Conservation (phyloP, 1,140 invertebrate genomes). For the Bactericera cockerelli region DNA sequence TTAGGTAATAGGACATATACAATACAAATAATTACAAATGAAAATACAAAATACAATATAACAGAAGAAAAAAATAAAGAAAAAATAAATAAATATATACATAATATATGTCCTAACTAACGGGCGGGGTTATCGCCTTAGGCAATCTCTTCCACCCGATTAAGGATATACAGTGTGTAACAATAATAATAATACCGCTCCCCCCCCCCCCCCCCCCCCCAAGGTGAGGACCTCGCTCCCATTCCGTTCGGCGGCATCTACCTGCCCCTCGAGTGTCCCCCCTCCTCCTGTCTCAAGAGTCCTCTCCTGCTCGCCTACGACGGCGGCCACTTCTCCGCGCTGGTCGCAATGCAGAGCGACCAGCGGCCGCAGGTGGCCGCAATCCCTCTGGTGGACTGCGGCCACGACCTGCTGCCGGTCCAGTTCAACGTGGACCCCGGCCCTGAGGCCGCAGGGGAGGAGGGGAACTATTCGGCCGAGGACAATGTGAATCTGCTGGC, state of each 20-base stretch:
- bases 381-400: conserved; percentile 55
- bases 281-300: conserved; percentile 51
- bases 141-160: too few species aligned
- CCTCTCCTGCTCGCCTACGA: conserved; percentile 73
- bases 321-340: conserved; percentile 76
- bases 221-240: conserved; percentile 71
- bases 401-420: conserved; percentile 52
- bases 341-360: conserved; percentile 52
- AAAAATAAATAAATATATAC: too few species aligned
- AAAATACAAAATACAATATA: too few species aligned
- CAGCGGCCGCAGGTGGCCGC: conserved; percentile 30
- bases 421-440: conserved; percentile 77
- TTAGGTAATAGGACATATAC: too few species aligned
- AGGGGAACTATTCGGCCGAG: too few species aligned
- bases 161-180: too few species aligned
- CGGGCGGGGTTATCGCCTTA: too few species aligned
- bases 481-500: conserved; percentile 33
- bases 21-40: too few species aligned
- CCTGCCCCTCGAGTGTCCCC: conserved; percentile 58
- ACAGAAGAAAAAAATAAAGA: too few species aligned
- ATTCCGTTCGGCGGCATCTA: conserved; percentile 85
- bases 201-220: too few species aligned
- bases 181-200: too few species aligned
- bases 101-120: too few species aligned
- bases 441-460: conserved; percentile 28